Base-by-base conservation (phyloP, 2,113 vertebrate genomes). In the Clarias batrachus region DNA sequence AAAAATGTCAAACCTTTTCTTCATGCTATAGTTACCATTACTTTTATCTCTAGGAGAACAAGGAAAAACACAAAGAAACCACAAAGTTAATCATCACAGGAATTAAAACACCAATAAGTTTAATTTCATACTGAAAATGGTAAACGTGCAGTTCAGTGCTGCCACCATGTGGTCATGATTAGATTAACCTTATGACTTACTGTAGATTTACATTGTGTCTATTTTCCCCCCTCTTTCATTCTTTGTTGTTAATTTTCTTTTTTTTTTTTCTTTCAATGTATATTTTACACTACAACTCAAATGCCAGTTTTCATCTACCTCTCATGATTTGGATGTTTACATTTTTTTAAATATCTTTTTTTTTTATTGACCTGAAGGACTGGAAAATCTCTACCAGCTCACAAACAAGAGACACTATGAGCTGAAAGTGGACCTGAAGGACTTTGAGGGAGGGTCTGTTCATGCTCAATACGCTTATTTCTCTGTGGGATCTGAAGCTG, bases 361-460 rank as follows among this genome's bases (percentile, higher is more conserved):
- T 9, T 63, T 1, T 25, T 23, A 25, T 23, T 62, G 21, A 63
- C 21, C 21, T 25, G 7, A 63, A 96, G 95, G 95, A 25, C 90
- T 96, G 74, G 91, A 96, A 86, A 93, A 93, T 83, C 89, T 95
- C 48, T 91, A 95, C 33, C 94, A 92, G 48, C 90, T 96, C 60
- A 95, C 94, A 0, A 90, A 92, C 57, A 94, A 92, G 85, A 93
- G 90, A 59, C 93, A 92, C 78, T 96, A 94, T 1, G 93, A 93
- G 88, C 89, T 96, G 83, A 92, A 92, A 8, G 93, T 95, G 86
- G 94, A 96, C 84, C 60, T 95, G 83, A 93, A 95, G 59, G 95
- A 96, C 87, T 95, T 95, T 37, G 93, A 94, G 84, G 95, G 94
- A 84, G 93, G 91, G 81, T 93, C 90, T 0, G 94, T 92, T 37